phyloP scores from a whole-genome alignment of 2,888 invertebrate genomes.

The Diarsia brunnea region DNA sequence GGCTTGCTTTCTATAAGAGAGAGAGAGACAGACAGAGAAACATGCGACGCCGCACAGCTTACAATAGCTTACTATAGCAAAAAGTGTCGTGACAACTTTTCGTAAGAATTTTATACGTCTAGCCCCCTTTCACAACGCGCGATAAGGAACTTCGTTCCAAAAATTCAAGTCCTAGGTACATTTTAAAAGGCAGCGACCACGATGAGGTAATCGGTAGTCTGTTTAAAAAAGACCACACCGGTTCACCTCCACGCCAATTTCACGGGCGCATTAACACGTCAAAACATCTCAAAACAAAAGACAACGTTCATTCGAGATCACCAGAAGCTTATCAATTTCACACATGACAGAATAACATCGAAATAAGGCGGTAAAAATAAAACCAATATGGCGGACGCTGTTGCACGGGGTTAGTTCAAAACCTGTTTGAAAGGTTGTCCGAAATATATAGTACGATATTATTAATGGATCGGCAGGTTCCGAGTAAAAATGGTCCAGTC shows the following conservation, averaged over 20 bases:
- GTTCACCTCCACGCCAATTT: neutral
- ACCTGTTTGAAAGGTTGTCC: neutral
- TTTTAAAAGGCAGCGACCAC: neutral
- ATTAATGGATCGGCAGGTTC: neutral
- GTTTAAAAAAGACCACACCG: neutral
- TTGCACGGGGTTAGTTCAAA: neutral
- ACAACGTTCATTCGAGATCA: neutral
- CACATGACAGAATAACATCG: constrained; percentile 17
- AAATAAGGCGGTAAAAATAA: constrained; percentile 7
- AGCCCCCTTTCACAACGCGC: too few relatives aligned
- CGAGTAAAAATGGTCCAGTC: neutral
- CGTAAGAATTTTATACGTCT: too few relatives aligned
- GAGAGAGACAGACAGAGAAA: too few relatives aligned
- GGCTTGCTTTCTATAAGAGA: too few relatives aligned
- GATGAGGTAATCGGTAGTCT: neutral
- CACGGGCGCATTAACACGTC: constrained; percentile 16
- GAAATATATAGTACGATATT: neutral
- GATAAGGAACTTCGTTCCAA: too few relatives aligned
- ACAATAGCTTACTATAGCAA: too few relatives aligned
- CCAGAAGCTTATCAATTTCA: constrained; percentile 15
- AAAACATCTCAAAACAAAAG: constrained; percentile 12
- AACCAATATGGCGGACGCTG: constrained; percentile 2
- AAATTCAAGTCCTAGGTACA: too few relatives aligned
- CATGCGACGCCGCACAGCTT: too few relatives aligned
- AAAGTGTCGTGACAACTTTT: too few relatives aligned